Conservation (phyloP, 2,113 vertebrate species). For the Salvelinus fontinalis region DNA sequence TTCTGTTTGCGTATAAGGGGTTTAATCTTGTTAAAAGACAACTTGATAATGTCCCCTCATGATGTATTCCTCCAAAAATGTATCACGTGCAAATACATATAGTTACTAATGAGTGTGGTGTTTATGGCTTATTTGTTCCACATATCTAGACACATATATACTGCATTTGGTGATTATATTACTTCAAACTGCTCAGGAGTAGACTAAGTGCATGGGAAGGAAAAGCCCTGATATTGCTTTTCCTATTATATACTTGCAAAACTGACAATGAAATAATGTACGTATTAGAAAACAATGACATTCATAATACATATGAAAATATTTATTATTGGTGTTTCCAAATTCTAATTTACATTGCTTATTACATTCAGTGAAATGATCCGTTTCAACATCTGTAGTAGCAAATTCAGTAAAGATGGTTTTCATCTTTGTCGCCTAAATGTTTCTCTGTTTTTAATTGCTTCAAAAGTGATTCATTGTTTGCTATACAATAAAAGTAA, state of each 20-base stretch:
- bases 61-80: not conserved
- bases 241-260: not conserved
- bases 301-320: slow-evolving; percentile 58
- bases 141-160: not conserved
- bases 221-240: not conserved
- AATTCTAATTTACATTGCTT: slow-evolving; percentile 41
- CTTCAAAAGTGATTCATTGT: not conserved
- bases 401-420: slow-evolving; percentile 13
- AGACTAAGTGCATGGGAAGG: not conserved
- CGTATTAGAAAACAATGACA: not conserved
- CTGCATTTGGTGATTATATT: not conserved
- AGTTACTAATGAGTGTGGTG: too few species aligned
- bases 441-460: not conserved
- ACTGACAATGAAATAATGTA: too few species aligned
- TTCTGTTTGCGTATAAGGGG: too few species aligned
- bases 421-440: not conserved
- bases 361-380: slow-evolving; percentile 60
- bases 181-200: not conserved
- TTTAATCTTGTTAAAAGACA: too few species aligned
- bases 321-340: slow-evolving; percentile 62
- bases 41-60: not conserved
- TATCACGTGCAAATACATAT: not conserved
- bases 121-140: too few species aligned
- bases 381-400: slow-evolving; percentile 6
- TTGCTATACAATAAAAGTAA: not conserved